Conservation (phyloP, 2,113 vertebrate species). For the Corydoras sp. region DNA sequence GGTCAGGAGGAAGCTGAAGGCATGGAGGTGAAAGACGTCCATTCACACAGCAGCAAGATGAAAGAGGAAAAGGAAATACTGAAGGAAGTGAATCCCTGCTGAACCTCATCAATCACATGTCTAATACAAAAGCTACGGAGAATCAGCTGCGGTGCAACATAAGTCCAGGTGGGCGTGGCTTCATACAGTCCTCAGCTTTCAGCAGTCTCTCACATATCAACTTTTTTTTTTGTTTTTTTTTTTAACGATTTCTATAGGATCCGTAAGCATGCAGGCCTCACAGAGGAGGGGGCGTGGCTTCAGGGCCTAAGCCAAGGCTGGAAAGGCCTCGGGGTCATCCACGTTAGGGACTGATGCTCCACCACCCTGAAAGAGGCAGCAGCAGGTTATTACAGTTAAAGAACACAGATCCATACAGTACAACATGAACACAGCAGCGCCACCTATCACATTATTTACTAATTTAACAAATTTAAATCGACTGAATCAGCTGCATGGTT, state of each 20-base stretch:
- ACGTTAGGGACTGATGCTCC: conserved; percentile 93
- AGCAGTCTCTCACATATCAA: conserved; percentile 74
- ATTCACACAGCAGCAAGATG: conserved; percentile 6
- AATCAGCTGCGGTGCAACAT: conserved; percentile 96
- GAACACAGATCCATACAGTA: no score
- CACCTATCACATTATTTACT: no score
- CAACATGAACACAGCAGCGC: no score
- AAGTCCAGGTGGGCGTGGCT: conserved; percentile 71
- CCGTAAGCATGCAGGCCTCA: conserved; percentile 99
- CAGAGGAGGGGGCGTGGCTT: conserved; percentile 80
- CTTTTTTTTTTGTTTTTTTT: conserved; percentile 55
- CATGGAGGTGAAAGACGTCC: neutral
- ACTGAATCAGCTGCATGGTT: no score
- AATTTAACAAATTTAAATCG: no score
- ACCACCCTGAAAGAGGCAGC: conserved; percentile 68
- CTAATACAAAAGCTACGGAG: conserved; percentile 97
- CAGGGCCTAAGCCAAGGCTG: conserved; percentile 84
- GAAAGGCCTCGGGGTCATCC: conserved; percentile 98
- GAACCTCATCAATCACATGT: conserved; percentile 67
- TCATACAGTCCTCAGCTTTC: conserved; percentile 85
- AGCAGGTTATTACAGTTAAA: conserved; percentile 6
- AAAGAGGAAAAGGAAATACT: conserved; percentile 61
- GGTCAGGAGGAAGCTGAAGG: no score
- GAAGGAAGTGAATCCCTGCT: conserved; percentile 94
- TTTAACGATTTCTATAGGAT: conserved; percentile 78